A percentile compares a stretch with the other conserved stretches of the same genome.
These are phyloP conservation scores for Lucilia sericata DNA, from an alignment of 1,140 invertebrate genomes.

Conservation along the genomic window DNA sequence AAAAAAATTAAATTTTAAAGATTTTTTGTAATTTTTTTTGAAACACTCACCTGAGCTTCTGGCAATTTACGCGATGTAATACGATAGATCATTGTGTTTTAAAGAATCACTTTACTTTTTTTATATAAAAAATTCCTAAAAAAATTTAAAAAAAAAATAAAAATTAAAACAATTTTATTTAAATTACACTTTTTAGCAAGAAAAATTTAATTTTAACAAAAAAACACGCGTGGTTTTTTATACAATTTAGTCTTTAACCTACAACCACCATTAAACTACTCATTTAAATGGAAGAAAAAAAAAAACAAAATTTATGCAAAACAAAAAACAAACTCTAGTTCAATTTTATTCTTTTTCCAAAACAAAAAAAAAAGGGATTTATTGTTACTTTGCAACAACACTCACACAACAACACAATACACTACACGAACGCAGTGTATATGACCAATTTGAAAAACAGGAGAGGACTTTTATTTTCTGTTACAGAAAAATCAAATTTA, in stretches of 20 bases:
- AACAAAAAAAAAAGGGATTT: neutral
- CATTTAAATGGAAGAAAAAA: no score
- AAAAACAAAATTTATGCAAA: neutral
- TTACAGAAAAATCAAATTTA: neutral
- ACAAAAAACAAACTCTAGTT: neutral
- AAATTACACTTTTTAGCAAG: neutral
- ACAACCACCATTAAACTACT: no score
- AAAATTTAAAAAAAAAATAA: neutral
- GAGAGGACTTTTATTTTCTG: neutral
- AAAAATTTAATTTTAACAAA: neutral
- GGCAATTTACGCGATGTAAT: slow-evolving; percentile 63
- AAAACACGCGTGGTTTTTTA: slow-evolving; percentile 1
- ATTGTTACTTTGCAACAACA: neutral
- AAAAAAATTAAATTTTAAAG: neutral
- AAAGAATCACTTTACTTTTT: slow-evolving; percentile 33
- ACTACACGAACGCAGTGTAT: slow-evolving; percentile 17
- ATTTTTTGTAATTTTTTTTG: neutral
- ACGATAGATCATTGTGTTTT: slow-evolving; percentile 55
- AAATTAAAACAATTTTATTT: neutral
- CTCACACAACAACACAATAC: slow-evolving; percentile 15
- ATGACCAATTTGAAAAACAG: neutral
- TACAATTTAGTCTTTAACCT: no score
- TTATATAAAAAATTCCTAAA: slow-evolving; percentile 38
- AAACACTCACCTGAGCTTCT: slow-evolving; percentile 63
- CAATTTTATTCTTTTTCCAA: neutral